Base-by-base conservation (phyloP, 1,140 invertebrate genomes). In the Dysdera silvatica region DNA sequence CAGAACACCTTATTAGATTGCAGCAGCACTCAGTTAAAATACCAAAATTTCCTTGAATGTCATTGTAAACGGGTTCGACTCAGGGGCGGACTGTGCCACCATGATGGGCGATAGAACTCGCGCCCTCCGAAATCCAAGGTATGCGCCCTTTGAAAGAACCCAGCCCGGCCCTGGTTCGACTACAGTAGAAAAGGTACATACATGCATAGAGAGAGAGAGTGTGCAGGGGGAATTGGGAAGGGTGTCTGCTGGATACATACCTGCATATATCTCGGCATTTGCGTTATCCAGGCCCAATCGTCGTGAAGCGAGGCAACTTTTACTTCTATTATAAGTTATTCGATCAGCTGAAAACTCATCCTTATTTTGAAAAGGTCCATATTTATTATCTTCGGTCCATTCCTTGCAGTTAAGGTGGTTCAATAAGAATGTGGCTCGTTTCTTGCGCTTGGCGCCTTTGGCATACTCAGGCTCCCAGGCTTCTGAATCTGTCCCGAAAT, bases 241-340 rank as follows among this genome's bases (percentile, higher is more conserved):
- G n/a, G 35, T 37, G 24, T 8, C 18, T 20, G 24, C n/a, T 18
- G 1, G 23, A 31, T n/a, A 8, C 31, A 31, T 29, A 64, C 61
- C 61, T n/a, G 61, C 61, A 32, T 64, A 64, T 16, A 64, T 45
- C 29, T 64, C 54, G 28, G 61, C 54, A 29, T 64, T 64, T 4
- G 61, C 61, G 32, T 52, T 47, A 20, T 64, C 58, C 24, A 57
- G n/a, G 1, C 61, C 61, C 2, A 64, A 23, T 23, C 37, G 51
- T n/a, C 35, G 49, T 16, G 52, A 64, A 3, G 45, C 61, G 5
- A 64, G 24, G 23, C 61, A 64, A 23, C 55, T 57, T 24, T 58
- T 64, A 28, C 55, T 52, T 16, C 31, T 57, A n/a, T 64, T 58
- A n/a, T 57, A 64, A 14, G 33, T 58, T 8, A 35, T 52, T 18